Evolutionary conservation across 2,888 invertebrate genomes (phyloP), one percentile per base, ranked within the genome.

Genomic region (Abscondita cerata): DNA sequence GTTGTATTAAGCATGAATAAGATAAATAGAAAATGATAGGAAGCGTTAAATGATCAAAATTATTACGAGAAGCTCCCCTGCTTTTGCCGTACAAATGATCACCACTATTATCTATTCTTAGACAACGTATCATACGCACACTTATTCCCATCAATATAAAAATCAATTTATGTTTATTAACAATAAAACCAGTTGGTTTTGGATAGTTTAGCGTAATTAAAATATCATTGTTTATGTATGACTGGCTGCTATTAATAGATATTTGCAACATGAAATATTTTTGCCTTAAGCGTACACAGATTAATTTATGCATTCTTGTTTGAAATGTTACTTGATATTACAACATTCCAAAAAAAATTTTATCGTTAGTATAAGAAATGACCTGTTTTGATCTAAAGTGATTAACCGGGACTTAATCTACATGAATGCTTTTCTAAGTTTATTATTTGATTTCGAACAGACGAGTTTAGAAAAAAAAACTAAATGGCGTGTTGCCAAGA

Each of bases 11-110:
- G 48, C 40, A 18, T 59, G 47, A 59, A 59, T 48, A 53, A 52
- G 50, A 61, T 55, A 61, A 61, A 50, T 61, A 47, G 46, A 59
- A 59, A 48, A 59, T 52, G 36, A 52, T 44, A 47, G 59, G 52
- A 59, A 52, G 50, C 34, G 31, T 57, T 44, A 44, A 48, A 57
- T 48, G 48, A 56, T 36, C 48, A 56, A 56, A 56, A 55, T 54
- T n/a, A n/a, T n/a, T 54, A 54, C 33, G 54, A 40, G 40, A 40
- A 15, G 16, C 18, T 44, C 15, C 44, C 16, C 44, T 19, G 25
- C 25, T 4, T 25, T 25, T 25, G 6, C 25, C n/a, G n/a, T 25
- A 25, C 25, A 25, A n/a, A 25, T 25, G 6, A 25, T 2, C 25
- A 25, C 25, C 25, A 25, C 25, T 25, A 25, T 25, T 25, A 25